A percentile compares a stretch with the other conserved stretches of the same genome.
These are phyloP conservation scores for Scleropages formosus DNA, from an alignment of 2,797 vertebrate genomes.

Conservation along the genomic window DNA sequence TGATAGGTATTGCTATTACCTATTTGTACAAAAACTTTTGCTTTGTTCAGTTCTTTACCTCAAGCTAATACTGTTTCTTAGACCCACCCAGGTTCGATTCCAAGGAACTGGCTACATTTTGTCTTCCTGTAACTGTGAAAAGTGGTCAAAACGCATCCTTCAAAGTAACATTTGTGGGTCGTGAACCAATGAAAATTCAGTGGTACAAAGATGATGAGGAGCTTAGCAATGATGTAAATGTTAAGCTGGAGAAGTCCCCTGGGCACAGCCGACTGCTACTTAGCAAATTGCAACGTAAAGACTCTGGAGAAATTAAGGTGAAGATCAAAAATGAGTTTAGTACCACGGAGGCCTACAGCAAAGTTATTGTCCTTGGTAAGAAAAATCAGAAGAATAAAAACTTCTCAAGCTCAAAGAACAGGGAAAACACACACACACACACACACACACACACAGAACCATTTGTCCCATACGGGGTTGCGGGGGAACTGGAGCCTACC, in stretches of 20 bases:
- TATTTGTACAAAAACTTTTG: too few relatives aligned
- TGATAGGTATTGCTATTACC: too few relatives aligned
- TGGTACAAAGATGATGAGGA: slow-evolving; percentile 83
- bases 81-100: slow-evolving; percentile 78
- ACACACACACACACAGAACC: too few relatives aligned
- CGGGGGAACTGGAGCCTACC: too few relatives aligned
- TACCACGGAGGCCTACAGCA: slow-evolving; percentile 61
- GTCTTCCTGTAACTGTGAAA: slow-evolving; percentile 69
- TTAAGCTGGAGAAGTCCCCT: slow-evolving; percentile 69
- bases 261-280: slow-evolving; percentile 66
- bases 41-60: too few relatives aligned
- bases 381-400: neutral
- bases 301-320: slow-evolving; percentile 80
- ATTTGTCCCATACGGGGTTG: too few relatives aligned
- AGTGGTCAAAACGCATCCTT: slow-evolving; percentile 75
- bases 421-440: neutral
- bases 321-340: slow-evolving; percentile 85
- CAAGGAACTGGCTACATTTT: slow-evolving; percentile 67
- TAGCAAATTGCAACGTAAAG: slow-evolving; percentile 72
- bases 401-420: neutral
- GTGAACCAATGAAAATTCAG: slow-evolving; percentile 72
- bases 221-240: slow-evolving; percentile 60
- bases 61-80: slow-evolving; percentile 43
- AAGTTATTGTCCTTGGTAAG: slow-evolving; percentile 78
- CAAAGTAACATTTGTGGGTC: slow-evolving; percentile 74